Percentiles rank a stretch among this genome's conserved stretches.
These are phyloP conservation scores for Philaethria dido DNA, from an alignment of 2,888 invertebrate species.

Conservation along the genomic window DNA sequence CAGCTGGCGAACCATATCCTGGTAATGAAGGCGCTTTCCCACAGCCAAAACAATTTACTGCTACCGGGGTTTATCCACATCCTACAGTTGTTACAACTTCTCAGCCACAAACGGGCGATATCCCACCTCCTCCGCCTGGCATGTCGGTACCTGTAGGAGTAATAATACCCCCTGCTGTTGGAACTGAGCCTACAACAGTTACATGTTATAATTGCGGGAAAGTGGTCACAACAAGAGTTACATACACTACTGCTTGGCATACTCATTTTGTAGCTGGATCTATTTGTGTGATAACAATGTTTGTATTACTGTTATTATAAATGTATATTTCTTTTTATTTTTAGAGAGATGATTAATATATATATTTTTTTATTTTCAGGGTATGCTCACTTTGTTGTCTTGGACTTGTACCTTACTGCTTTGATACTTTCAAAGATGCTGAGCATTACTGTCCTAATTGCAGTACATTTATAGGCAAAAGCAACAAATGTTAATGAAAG, in stretches of 20 bases:
- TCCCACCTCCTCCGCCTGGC: conserved; percentile 57
- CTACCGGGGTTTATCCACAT: conserved; percentile 74
- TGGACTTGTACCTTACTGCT: conserved; percentile 77
- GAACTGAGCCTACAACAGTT: conserved; percentile 74
- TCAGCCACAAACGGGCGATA: conserved; percentile 60
- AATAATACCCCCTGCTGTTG: conserved; percentile 70
- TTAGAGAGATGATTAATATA: conserved; percentile 3
- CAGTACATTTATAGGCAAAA: conserved; percentile 78
- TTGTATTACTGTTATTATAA: conserved; percentile 49
- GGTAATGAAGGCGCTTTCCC: conserved; percentile 52
- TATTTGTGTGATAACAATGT: conserved; percentile 77
- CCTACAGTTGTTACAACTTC: conserved; percentile 61
- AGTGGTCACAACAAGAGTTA: conserved; percentile 77
- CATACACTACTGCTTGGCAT: conserved; percentile 78
- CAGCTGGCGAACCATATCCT: conserved; percentile 48
- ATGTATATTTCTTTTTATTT: background rate
- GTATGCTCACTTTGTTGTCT: conserved; percentile 78
- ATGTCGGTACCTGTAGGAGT: conserved; percentile 63
- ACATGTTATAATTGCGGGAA: conserved; percentile 77
- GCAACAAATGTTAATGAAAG: conserved; percentile 67
- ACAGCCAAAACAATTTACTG: conserved; percentile 68
- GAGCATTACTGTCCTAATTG: conserved; percentile 80
- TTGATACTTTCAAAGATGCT: conserved; percentile 79
- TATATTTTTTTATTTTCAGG: conserved; percentile 56
- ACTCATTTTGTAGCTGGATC: conserved; percentile 78